Evolutionary conservation across 2,888 invertebrate species (phyloP), one percentile per base, ranked within the genome.

Genomic region (Acrobasis repandana): DNA sequence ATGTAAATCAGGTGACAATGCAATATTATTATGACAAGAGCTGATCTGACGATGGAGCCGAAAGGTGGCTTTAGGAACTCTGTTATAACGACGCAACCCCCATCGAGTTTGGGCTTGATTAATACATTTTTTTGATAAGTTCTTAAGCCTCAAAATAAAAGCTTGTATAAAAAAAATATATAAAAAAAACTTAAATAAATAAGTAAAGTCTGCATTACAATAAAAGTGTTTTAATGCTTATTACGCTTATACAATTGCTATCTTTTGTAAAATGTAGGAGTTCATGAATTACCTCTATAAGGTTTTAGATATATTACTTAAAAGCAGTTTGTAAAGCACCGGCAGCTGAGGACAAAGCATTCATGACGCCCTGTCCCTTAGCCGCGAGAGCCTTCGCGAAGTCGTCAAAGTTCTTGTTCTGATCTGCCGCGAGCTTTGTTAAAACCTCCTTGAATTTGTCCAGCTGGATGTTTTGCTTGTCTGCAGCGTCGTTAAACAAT

Each of bases 361-460:
- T 68, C 4, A 79, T 20, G 0, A 83, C 15, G 60, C 72, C 77
- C 0, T 81, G 77, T 0, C 72, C 80, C 10, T 79, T 74, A 0
- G 68, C 72, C 0, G 74, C 70, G 1, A 85, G 66, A 4, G 58
- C 68, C 9, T 75, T 73, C 0, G 70, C 60, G 2, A 82, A 51
- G 0, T 73, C 80, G 0, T 79, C 82, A 0, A 77, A 38, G 0
- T 60, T 71, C 52, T 72, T 76, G 43, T 67, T 59, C 49, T 73
- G 77, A 3, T 83, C 80, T 0, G 49, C 60, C 0, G 85, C 82
- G 1, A 80, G 36, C 34, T 69, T 69, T 2, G 54, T 43, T 2
- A 86, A 56, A 0, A 73, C 79, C 20, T 77, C 68, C 48, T 79
- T 73, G 57, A 86, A 86, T 50, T 80, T 77, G 1, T 68, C 64